phyloP scores from a whole-genome alignment of 1,140 invertebrate genomes.

The Sarcophaga peregrina region DNA sequence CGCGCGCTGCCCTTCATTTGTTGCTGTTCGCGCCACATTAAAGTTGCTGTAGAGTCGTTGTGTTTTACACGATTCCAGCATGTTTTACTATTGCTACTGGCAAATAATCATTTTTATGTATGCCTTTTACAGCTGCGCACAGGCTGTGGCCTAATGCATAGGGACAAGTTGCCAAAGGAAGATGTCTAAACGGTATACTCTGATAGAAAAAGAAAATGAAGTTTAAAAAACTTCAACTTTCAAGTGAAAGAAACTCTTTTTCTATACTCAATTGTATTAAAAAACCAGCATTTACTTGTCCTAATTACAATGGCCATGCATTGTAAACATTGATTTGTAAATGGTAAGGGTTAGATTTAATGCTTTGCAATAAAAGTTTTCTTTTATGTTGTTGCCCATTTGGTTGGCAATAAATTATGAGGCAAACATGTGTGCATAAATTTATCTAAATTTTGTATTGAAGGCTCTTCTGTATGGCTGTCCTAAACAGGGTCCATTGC shows the following conservation, averaged over 20 bases:
- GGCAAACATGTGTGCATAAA: background rate
- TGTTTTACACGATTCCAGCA: conserved; percentile 34
- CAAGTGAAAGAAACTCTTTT: too few species aligned
- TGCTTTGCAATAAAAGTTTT: background rate
- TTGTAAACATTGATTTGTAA: background rate
- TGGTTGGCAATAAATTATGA: background rate
- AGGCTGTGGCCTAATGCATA: background rate
- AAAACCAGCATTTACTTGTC: background rate
- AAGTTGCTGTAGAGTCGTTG: background rate
- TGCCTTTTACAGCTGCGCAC: background rate
- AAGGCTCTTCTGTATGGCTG: background rate
- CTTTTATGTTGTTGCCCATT: background rate
- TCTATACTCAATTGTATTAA: too few species aligned
- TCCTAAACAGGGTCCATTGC: too few species aligned
- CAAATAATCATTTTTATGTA: background rate
- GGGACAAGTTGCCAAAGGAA: background rate
- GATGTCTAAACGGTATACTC: background rate
- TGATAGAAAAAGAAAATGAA: too few species aligned
- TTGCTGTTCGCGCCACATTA: too few species aligned
- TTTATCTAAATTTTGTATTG: background rate
- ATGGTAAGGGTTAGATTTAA: conserved; percentile 7
- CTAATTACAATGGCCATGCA: background rate
- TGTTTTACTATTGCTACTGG: conserved; percentile 34
- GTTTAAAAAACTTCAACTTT: too few species aligned
- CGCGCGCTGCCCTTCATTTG: background rate